Percentiles rank a stretch among this genome's conserved stretches.
phyloP scores from a whole-genome alignment of 2,113 vertebrate species.

The Monopterus albus region DNA sequence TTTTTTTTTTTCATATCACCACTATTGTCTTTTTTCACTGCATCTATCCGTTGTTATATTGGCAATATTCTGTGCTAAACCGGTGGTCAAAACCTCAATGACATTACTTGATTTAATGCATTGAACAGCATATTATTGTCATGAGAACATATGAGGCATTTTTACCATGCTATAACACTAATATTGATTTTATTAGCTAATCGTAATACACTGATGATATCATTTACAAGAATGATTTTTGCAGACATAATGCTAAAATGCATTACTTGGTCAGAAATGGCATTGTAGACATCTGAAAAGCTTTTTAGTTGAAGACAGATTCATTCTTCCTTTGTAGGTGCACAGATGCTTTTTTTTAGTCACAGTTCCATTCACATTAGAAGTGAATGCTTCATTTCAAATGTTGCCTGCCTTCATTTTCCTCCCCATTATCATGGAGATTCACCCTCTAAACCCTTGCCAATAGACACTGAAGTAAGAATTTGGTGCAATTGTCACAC shows the following conservation, averaged over 20 bases:
- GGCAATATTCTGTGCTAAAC: not conserved
- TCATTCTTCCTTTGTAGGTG: conserved; percentile 20
- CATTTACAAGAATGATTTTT: conserved; percentile 5
- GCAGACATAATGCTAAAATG: conserved; percentile 6
- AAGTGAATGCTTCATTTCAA: conserved; percentile 47
- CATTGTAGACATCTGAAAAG: conserved; percentile 7
- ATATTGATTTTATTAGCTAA: not conserved
- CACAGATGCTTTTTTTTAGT: conserved; percentile 26
- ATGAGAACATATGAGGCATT: not conserved
- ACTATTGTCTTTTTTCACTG: not conserved
- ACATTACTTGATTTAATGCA: not conserved
- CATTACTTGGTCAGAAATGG: not conserved
- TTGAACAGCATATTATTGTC: not conserved
- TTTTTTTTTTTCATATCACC: not conserved
- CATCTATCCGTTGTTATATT: not conserved
- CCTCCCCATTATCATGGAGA: conserved; percentile 66
- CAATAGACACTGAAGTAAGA: conserved; percentile 51
- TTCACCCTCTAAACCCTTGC: conserved; percentile 36
- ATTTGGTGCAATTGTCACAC: conserved; percentile 56
- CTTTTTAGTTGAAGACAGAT: not conserved
- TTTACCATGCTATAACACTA: not conserved
- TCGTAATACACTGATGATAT: not conserved
- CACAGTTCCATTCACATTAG: conserved; percentile 29
- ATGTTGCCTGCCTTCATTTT: conserved; percentile 49
- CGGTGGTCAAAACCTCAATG: not conserved